Base-by-base conservation (phyloP, 2,113 vertebrate genomes). In the Oncorhynchus gorbuscha region DNA sequence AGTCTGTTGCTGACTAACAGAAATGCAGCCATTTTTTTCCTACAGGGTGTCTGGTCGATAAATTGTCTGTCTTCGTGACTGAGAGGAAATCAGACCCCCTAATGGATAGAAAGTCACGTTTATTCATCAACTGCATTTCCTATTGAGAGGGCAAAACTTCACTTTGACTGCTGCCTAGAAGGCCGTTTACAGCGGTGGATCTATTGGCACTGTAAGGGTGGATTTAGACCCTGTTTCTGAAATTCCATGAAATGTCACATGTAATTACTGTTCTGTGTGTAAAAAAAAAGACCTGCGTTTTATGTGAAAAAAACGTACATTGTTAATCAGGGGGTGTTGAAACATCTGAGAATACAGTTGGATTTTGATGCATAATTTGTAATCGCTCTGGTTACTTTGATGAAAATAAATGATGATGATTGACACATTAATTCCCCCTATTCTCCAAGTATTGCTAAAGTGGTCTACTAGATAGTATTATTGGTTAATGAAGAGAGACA, bases 51-150 rank as follows among this genome's bases (percentile, higher is more conserved):
- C 69, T 70, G 69, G 45, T 22, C 69, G 69, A 49, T 70, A 30
- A 86, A 93, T 93, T 90, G 89, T 83, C 79, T 83, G 79, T 90
- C 88, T 70, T 75, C 28, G 69, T 78, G 77, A 81, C 78, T 83
- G 13, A 90, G 86, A 91, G 89, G 89, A 88, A 90, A 89, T 89
- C 86, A 80, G 84, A 81, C 88, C 83, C 76, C 65, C 75, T 81
- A 90, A 91, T 92, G 92, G 92, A 93, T 90, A 69, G 67, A 69
- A 70, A 51, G 69, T 70, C 45, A 70, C 69, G 69, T 70, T 70
- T 70, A 70, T 70, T 70, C 39, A 39, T 45, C 68, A 69, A 69
- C 68, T 69, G 35, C 68, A 90, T 85, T 89, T 83, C 81, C 85
- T 70, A 83, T 79, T n/a, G 80, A 82, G 84, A 84, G 81, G 79